Evolutionary conservation across 2,797 vertebrate genomes (phyloP), one percentile per base, ranked within the genome.

Genomic region (Smutsia temminckii): DNA sequence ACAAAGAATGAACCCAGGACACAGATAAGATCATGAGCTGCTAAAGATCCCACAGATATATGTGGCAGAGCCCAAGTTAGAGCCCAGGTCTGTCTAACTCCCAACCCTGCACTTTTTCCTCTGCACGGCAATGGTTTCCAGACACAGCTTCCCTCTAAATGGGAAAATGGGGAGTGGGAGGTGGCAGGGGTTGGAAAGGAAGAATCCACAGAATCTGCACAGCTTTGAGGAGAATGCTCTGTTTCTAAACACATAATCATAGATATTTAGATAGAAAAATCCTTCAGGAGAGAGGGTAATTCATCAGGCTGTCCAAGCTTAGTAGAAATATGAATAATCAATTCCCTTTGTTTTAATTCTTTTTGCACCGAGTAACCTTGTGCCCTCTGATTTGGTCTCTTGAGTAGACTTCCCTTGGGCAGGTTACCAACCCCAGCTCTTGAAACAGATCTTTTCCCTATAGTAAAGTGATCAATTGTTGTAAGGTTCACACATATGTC

Each of bases 271-370:
- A 89, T 16, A 83, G 46, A 89, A 84, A 93, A 72, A 85, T 37
- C 34, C 40, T 85, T 87, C 16, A 8, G 34, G 55, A 27, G 37
- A 91, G 37, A 89, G 42, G 51, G 34, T 61, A 89, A 94, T 89
- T 94, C 64, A 91, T 94, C 79, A 80, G 25, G 46, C 85, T 95
- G 27, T 64, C 18, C 13, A 49, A 57, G 74, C 46, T 95, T 79
- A 93, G 75, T 95, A 80, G 71, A 78, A 95, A 68, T 68, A 89
- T 90, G 78, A 87, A 97, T 77, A 94, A 92, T 94, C 90, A 87
- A 40, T 63, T 75, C 12, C 55, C 51, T 90, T 94, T 88, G 72
- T 81, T 85, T 59, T 83, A 79, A 95, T 89, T 95, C 61, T 92
- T 78, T 80, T 66, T 80, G 53, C 29, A 84, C 46, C 1, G 17